These are phyloP conservation scores for Drosophila ogumai DNA, from an alignment of 1,140 invertebrate genomes.

Conservation along the genomic window DNA sequence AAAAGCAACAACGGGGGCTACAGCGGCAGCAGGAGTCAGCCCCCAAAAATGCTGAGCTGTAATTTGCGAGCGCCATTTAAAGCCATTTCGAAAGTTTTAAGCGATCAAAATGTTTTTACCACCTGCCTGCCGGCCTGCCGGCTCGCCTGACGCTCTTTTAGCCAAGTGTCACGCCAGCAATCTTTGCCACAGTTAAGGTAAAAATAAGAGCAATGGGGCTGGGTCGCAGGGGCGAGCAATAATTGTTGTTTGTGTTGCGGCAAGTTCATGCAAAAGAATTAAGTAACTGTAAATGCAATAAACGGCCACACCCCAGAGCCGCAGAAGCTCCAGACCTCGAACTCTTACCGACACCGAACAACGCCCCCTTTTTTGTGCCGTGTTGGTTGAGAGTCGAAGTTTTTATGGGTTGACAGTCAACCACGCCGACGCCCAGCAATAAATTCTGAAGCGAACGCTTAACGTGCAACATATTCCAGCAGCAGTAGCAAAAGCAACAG, in stretches of 20 bases:
- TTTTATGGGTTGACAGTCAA: slow-evolving; percentile 82
- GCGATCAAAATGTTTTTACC: slow-evolving; percentile 68
- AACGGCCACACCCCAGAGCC: slow-evolving; percentile 54
- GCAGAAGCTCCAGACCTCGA: not conserved
- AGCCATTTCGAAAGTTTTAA: slow-evolving; percentile 68
- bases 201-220: slow-evolving; percentile 3
- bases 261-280: slow-evolving; percentile 81
- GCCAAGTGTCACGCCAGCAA: slow-evolving; percentile 45
- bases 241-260: slow-evolving; percentile 81
- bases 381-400: slow-evolving; percentile 37
- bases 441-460: slow-evolving; percentile 73
- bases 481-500: slow-evolving; percentile 1
- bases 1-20: slow-evolving; percentile 33
- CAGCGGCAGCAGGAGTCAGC: not conserved
- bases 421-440: slow-evolving; percentile 71
- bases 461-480: slow-evolving; percentile 76
- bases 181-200: slow-evolving; percentile 37
- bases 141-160: slow-evolving; percentile 18
- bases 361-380: slow-evolving; percentile 1
- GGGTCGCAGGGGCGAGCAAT: slow-evolving; percentile 57
- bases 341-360: not conserved
- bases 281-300: slow-evolving; percentile 81
- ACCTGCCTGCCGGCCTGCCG: slow-evolving; percentile 23
- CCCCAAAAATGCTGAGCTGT: slow-evolving; percentile 54
- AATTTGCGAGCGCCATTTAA: slow-evolving; percentile 69